These are phyloP conservation scores for Sylvia borin DNA, from an alignment of 2,797 vertebrate species.

Conservation along the genomic window DNA sequence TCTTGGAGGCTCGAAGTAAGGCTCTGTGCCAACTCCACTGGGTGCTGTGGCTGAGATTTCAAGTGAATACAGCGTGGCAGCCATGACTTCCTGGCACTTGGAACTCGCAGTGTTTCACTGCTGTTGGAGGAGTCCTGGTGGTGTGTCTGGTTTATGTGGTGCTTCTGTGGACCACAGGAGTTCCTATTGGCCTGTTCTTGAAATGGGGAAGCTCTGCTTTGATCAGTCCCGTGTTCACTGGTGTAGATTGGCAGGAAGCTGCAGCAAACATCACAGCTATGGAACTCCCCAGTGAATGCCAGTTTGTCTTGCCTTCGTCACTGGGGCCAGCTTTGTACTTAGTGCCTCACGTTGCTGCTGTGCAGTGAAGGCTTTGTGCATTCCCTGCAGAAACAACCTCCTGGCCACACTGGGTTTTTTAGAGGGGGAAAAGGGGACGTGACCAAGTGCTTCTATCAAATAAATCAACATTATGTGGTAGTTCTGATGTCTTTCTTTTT, in stretches of 20 bases:
- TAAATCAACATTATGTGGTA: not conserved
- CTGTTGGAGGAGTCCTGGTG: not conserved
- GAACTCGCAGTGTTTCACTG: not conserved
- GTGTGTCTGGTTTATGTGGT: not conserved
- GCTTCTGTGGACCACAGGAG: not conserved
- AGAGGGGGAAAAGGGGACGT: not conserved
- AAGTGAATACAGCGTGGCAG: not conserved
- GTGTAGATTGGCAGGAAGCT: not conserved
- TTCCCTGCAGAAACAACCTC: not conserved
- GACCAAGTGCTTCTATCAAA: not conserved
- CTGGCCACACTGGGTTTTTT: not conserved
- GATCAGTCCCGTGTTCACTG: fast-evolving
- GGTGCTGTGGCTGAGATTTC: not conserved
- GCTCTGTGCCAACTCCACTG: not conserved
- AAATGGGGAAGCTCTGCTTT: not conserved
- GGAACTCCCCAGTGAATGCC: not conserved
- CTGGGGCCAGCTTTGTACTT: not conserved
- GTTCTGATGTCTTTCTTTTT: not conserved
- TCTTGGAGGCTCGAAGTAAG: not conserved
- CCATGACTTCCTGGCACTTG: not conserved
- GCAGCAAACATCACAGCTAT: fast-evolving
- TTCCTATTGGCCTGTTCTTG: not conserved
- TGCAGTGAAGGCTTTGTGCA: not conserved
- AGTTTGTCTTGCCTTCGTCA: fast-evolving
- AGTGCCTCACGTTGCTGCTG: not conserved